These are phyloP conservation scores for Trichomalopsis sarcophagae DNA, from an alignment of 1,140 invertebrate species.

Conservation along the genomic window DNA sequence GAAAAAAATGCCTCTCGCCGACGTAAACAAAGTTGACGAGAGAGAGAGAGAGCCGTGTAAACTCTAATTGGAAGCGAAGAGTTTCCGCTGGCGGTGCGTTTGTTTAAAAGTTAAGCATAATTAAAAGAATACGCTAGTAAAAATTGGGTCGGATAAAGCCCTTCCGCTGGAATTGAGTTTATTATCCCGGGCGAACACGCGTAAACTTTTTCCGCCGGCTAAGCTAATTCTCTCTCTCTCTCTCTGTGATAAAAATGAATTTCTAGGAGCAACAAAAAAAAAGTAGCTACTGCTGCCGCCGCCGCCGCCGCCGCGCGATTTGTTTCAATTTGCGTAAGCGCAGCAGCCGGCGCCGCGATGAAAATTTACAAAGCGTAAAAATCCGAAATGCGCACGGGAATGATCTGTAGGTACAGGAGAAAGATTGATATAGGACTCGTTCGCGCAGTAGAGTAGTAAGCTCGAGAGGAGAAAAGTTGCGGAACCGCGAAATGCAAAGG, in stretches of 20 bases:
- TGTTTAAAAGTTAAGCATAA: slow-evolving; percentile 36
- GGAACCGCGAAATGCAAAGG: neutral
- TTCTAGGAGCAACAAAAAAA: neutral
- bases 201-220: neutral
- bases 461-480: neutral
- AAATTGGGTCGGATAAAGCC: slow-evolving; percentile 3
- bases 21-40: neutral
- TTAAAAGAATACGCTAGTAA: slow-evolving; percentile 37
- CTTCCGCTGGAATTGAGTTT: slow-evolving; percentile 9
- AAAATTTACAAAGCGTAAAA: no score
- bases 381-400: no score
- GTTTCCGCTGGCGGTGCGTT: neutral
- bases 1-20: no score
- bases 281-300: no score
- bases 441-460: no score
- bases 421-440: slow-evolving; percentile 4
- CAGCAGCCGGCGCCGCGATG: no score
- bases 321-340: no score
- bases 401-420: no score
- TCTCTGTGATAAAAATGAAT: slow-evolving; percentile 3
- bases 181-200: slow-evolving; percentile 4
- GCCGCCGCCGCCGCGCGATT: no score
- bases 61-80: slow-evolving; percentile 24
- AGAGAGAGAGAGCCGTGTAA: neutral
- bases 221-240: neutral